Evolutionary conservation across 2,113 vertebrate species (phyloP), one percentile per base, ranked within the genome.

Genomic region (Pteropus alecto): DNA sequence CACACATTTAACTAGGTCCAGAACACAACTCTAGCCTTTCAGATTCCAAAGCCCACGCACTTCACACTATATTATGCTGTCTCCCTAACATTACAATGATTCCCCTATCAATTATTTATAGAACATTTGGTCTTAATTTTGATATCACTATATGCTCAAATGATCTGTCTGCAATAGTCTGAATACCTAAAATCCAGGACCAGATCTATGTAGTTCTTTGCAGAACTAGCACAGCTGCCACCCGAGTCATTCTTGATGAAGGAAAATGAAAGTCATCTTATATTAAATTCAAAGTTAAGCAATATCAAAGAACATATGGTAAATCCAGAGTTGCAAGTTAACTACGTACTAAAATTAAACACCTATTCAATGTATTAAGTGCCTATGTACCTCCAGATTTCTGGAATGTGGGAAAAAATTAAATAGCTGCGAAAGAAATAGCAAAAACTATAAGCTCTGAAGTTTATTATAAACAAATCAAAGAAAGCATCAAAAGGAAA

Each of bases 401-500:
- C 21, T 65, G 82, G 56, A 26, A 60, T 3, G 16, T 54, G 56
- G 10, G 26, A 41, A 35, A 84, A 86, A 87, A 58, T 79, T 87
- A 73, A 79, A 71, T 41, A 94, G 71, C 41, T 87, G 24, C 30
- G 87, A 91, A 96, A 93, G 19, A 46, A 77, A 74, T 7, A 95
- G 18, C 35, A 73, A 60, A 83, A 96, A 88, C 26, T 67, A 74
- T 30, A 48, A 54, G 35, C 41, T 88, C 48, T 92, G 19, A 92
- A 89, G 89, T 82, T 89, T 70, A 86, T 63, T 81, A 86, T 30
- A 90, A 86, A 89, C 28, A 89, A 95, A 88, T 63, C 70, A 87
- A 92, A 97, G 61, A 43, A 70, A 88, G n/a, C 35, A 87, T 70
- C 41, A 60, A 94, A 86, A 81, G 12, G 28, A 92, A 96, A 73